phyloP scores from a whole-genome alignment of 2,113 vertebrate genomes.

The Oenanthe melanoleuca region DNA sequence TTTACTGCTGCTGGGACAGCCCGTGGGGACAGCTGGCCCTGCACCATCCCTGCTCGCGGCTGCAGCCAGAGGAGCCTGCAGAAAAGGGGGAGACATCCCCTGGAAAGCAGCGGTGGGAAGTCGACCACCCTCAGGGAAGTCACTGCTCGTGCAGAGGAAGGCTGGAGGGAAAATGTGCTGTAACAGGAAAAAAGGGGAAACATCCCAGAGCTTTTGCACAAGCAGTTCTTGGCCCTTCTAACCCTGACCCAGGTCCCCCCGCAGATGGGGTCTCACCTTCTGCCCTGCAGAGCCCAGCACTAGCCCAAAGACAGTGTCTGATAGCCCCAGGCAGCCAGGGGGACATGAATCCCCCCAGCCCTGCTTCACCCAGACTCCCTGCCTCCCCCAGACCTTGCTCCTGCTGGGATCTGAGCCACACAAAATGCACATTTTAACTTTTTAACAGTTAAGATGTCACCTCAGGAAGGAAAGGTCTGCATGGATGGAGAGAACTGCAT shows the following conservation, averaged over 20 bases:
- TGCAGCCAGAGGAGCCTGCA: rapidly evolving
- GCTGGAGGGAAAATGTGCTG: background rate
- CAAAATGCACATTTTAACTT: background rate
- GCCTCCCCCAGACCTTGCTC: background rate
- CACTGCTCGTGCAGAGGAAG: background rate
- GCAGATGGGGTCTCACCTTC: background rate
- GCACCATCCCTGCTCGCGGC: background rate
- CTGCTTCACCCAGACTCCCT: too few relatives aligned
- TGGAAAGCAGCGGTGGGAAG: background rate
- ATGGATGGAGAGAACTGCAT: rapidly evolving
- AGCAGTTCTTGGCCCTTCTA: background rate
- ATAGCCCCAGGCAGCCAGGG: background rate
- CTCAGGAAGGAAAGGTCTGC: rapidly evolving
- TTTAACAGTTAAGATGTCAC: background rate
- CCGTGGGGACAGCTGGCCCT: background rate
- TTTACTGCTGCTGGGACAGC: background rate
- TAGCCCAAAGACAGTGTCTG: background rate
- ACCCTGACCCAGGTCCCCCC: background rate
- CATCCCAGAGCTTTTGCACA: background rate
- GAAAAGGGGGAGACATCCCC: background rate
- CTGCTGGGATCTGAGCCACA: rapidly evolving
- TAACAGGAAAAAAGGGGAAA: background rate
- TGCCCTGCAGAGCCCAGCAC: background rate
- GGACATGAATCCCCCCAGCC: background rate
- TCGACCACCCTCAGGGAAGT: rapidly evolving